Base-by-base conservation (phyloP, 2,888 invertebrate species). In the Lottia scabra region DNA sequence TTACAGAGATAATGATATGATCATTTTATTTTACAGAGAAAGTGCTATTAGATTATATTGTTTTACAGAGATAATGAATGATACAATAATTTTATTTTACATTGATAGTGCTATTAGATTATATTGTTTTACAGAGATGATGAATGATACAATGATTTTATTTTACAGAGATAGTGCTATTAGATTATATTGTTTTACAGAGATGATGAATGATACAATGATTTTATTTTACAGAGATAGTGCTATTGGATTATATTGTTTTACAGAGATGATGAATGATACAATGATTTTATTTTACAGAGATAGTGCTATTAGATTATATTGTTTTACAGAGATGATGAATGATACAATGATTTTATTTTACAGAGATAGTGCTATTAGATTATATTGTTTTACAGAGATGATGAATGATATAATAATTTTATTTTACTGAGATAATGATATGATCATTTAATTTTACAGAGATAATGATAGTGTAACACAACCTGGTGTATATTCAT, bases 401-500 rank as follows among this genome's bases (percentile, higher is more conserved):
- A 30, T n/a, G n/a, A n/a, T n/a, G 2, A 30, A 30, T 30, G 30
- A 30, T 5, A 30, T 30, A 5, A 4, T 30, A 4, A 30, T 30
- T 30, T 30, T 30, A 5, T 30, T 30, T 30, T 30, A 30, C 56
- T 15, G 56, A 56, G 23, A 56, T 23, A 23, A 56, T 13, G 23
- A 10, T 13, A 23, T 56, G 23, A 12, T n/a, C 16, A 26, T 45
- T 67, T 23, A 30, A 16, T 67, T 13, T 70, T 70, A 30, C 62
- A 65, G 67, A 48, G 71, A 71, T 30, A 48, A 19, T 44, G 71
- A 74, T 43, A 67, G 64, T 64, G 27, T 48, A 27, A 68, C 67
- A 27, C 81, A 80, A 65, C 81, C 78, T 30, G 82, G 84, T n/a
- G 84, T 84, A 2, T 87, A 87, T 77, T 84, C 86, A 0, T 80